These are phyloP conservation scores for Nibea coibor DNA, from an alignment of 2,113 vertebrate species.

Conservation along the genomic window DNA sequence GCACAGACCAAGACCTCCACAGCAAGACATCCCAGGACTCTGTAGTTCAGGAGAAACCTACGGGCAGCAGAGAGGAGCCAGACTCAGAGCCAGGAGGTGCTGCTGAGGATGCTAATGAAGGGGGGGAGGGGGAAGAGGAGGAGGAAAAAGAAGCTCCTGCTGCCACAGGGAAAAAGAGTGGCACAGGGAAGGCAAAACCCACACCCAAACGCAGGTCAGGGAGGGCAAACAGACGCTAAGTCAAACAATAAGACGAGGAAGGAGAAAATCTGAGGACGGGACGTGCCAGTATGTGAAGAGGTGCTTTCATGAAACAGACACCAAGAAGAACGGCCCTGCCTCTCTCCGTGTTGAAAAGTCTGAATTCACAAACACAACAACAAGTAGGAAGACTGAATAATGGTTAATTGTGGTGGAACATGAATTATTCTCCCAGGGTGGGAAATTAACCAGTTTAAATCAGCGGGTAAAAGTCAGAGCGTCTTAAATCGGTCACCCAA, in stretches of 20 bases:
- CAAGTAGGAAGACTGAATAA: not conserved
- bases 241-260: not conserved
- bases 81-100: conserved; percentile 1
- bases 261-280: conserved; percentile 11
- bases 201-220: conserved; percentile 73
- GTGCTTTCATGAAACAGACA: conserved; percentile 56
- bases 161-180: conserved; percentile 45
- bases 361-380: conserved; percentile 23
- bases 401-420: conserved; percentile 2
- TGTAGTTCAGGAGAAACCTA: conserved; percentile 22
- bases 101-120: conserved; percentile 45
- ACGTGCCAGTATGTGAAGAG: conserved; percentile 37
- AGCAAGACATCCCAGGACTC: conserved; percentile 1
- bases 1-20: conserved; percentile 17
- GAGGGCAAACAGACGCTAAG: conserved; percentile 74
- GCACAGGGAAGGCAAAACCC: conserved; percentile 56
- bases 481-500: not conserved
- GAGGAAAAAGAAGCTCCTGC: conserved; percentile 23
- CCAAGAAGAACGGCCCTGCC: conserved; percentile 40
- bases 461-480: not conserved
- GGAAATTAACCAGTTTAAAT: conserved; percentile 26
- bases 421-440: conserved; percentile 36
- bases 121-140: conserved; percentile 57
- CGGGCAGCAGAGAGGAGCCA: conserved; percentile 29
- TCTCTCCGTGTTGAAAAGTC: conserved; percentile 21